phyloP scores from a whole-genome alignment of 2,888 invertebrate genomes.

The Herminia tarsipennalis region DNA sequence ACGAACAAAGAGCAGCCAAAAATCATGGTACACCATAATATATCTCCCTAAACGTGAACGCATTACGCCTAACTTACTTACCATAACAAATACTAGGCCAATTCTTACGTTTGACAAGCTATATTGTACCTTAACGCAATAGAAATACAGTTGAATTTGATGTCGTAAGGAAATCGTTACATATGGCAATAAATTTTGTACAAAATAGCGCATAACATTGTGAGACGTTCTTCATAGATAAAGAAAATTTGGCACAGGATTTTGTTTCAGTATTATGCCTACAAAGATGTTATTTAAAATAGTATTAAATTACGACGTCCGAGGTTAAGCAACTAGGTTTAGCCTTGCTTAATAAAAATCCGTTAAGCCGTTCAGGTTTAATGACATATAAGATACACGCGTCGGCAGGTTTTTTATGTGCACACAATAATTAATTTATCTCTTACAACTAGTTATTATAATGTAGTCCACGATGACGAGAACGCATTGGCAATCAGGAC shows the following conservation, averaged over 20 bases:
- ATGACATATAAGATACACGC: too few species aligned
- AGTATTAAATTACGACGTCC: too few species aligned
- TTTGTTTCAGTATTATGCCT: background rate
- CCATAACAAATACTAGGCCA: conserved; percentile 48
- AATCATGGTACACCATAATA: conserved; percentile 44
- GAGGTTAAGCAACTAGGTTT: too few species aligned
- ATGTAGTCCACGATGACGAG: too few species aligned
- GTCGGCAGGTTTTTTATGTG: too few species aligned
- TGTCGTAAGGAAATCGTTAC: conserved; percentile 23
- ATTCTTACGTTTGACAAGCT: conserved; percentile 17
- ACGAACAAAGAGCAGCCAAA: conserved; percentile 16
- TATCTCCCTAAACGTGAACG: conserved; percentile 49
- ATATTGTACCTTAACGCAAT: conserved; percentile 15
- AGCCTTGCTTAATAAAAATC: too few species aligned
- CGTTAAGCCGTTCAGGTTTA: too few species aligned
- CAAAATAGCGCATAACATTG: conserved; percentile 56
- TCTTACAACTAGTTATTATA: too few species aligned
- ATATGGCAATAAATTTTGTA: conserved; percentile 61
- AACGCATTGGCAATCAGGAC: too few species aligned
- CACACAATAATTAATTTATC: too few species aligned
- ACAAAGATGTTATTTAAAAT: too few species aligned
- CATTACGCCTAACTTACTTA: conserved; percentile 50
- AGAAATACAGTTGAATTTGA: conserved; percentile 20
- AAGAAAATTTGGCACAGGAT: conserved; percentile 17
- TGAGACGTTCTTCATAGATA: conserved; percentile 36